Base-by-base conservation (phyloP, 2,113 vertebrate species). In the Caretta caretta region DNA sequence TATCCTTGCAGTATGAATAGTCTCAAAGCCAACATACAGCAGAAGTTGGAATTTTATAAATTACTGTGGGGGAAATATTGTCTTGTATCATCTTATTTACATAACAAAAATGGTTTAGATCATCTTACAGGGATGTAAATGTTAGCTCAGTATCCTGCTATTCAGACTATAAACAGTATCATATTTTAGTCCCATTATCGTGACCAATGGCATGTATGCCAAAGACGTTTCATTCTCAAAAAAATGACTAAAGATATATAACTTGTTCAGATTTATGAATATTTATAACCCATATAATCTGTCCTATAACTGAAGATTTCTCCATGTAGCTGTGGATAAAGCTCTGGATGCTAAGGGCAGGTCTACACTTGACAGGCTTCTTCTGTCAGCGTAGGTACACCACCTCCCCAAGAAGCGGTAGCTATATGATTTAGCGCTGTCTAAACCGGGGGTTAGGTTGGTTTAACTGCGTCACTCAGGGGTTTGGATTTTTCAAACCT, bases 1-100 rank as follows among this genome's bases (percentile, higher is more conserved):
- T 97, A 93, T 96, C 93, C 95, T 92, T 38, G 20, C 89, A 89
- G 90, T 0, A 57, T 95, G 93, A 96, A 89, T 89, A 95, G 48
- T 1, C 92, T 69, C 80, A 80, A 88, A 84, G 62, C 87, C 83
- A 94, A 97, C 81, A 88, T 94, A 86, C 57, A 85, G 78, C 85
- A 97, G 95, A 93, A 80, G 35, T 79, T 92, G 91, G 56, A 12
- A 5, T 82, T 75, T 54, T 96, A 88, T 79, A 89, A 95, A 95
- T 88, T 1, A 46, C 85, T 93, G 17, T 80, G 20, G 29, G 78
- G 96, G 94, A 97, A 97, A 83, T 83, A 95, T 94, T 96, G 29
- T 48, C 91, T 97, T 93, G 92, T 92, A 95, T 91, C 53, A 92
- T n/a, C 85, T 95, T 83, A 90, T 93, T 83, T 87, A 24, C 88